phyloP scores from a whole-genome alignment of 30 jellyfish, hydroid and myxozoan genomes.

The Hydractinia symbiolongicarpus region DNA sequence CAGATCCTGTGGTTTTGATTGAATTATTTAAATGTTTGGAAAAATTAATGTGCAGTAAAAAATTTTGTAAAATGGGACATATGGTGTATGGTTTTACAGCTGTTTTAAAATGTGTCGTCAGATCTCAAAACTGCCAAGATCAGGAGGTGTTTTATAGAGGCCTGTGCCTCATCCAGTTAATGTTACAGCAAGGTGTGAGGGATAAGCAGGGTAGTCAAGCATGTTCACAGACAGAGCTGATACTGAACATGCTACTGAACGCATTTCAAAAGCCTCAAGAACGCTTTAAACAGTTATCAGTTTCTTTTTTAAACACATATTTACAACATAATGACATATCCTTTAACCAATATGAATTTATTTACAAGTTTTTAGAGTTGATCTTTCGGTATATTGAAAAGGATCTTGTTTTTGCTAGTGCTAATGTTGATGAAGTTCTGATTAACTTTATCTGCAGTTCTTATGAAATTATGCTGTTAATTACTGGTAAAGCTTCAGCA shows the following conservation, averaged over 20 bases:
- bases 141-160: conserved; percentile 10
- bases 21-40: conserved; percentile 38
- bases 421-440: neutral
- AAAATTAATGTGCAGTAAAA: conserved; percentile 21
- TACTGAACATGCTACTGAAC: neutral
- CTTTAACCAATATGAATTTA: neutral
- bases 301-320: conserved; percentile 12
- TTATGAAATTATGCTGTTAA: neutral
- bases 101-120: conserved; percentile 25
- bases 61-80: conserved; percentile 57
- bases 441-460: neutral
- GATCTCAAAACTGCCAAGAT: neutral
- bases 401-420: neutral
- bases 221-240: neutral
- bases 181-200: neutral
- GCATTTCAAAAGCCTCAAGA: conserved; percentile 7
- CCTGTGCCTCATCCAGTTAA: neutral
- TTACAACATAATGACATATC: neutral
- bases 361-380: neutral
- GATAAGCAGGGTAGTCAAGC: neutral
- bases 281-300: neutral
- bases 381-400: neutral
- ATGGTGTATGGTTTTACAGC: conserved; percentile 66
- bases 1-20: conserved; percentile 20
- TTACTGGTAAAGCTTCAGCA: neutral